Conservation (phyloP, 2,888 invertebrate genomes). For the Cephus runcator region DNA sequence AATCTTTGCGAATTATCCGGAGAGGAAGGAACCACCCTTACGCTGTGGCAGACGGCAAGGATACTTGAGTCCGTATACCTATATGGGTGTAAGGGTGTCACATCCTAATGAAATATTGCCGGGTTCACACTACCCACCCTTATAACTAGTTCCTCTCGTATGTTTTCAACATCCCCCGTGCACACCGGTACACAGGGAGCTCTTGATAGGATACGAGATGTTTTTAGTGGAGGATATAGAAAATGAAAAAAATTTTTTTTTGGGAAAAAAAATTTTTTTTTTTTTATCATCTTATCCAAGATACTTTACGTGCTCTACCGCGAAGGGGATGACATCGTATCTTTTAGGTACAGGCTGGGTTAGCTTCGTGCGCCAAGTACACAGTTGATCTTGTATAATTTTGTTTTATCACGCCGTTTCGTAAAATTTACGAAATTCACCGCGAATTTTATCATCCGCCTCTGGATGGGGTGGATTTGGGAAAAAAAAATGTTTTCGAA, state of each 20-base stretch:
- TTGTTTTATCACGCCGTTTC: background rate
- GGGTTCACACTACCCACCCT: background rate
- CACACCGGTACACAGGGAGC: background rate
- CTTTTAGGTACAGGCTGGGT: background rate
- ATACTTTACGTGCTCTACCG: too few relatives aligned
- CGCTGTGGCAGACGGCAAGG: conserved; percentile 1
- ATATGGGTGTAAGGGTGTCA: background rate
- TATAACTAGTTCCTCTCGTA: background rate
- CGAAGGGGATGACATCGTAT: too few relatives aligned
- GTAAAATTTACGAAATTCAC: background rate
- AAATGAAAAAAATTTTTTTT: too few relatives aligned
- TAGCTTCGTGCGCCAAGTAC: background rate
- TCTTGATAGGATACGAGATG: background rate
- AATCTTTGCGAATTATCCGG: conserved; percentile 47
- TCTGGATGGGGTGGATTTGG: background rate
- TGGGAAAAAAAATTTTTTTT: too few relatives aligned
- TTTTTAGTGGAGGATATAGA: background rate
- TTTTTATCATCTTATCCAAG: too few relatives aligned
- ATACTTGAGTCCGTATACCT: background rate
- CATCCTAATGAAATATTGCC: conserved; percentile 1
- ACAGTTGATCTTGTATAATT: background rate
- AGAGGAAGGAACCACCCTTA: conserved; percentile 4
- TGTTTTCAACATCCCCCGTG: background rate
- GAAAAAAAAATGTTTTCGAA: background rate
- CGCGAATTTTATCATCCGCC: background rate